Percentiles rank a stretch among this genome's conserved stretches.
These are phyloP conservation scores for Bos taurus DNA, from an alignment of 2,113 vertebrate genomes.

Conservation along the genomic window DNA sequence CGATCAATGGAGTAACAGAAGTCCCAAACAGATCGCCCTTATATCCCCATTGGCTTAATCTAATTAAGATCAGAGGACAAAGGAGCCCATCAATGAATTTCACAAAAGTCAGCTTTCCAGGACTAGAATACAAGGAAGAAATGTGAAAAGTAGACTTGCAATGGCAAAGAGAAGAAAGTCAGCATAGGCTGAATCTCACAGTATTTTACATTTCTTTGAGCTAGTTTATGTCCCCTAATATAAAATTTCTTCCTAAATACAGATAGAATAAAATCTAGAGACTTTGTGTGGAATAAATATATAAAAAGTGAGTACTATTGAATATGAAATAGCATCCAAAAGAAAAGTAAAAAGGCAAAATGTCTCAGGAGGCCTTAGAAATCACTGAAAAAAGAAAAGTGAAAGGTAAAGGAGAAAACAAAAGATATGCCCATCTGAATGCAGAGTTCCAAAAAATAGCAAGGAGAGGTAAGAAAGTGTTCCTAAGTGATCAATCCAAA, in stretches of 20 bases:
- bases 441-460: neutral
- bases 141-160: neutral
- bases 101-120: neutral
- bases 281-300: neutral
- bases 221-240: neutral
- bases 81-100: neutral
- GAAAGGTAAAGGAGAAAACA: neutral
- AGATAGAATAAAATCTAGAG: neutral
- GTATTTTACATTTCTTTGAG: neutral
- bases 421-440: neutral
- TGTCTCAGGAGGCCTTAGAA: neutral
- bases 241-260: neutral
- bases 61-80: neutral
- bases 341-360: neutral
- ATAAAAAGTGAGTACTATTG: neutral
- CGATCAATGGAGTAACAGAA: neutral
- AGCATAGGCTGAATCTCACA: neutral
- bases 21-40: accelerated
- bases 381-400: neutral
- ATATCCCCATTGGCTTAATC: neutral
- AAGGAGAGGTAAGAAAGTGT: neutral
- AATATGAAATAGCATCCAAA: neutral
- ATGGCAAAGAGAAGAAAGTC: neutral
- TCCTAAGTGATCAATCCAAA: neutral
- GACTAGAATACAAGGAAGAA: neutral